Percentiles rank a stretch among this genome's conserved stretches.
Conservation (phyloP, 2,888 invertebrate species). For the Parascotia fuliginaria region DNA sequence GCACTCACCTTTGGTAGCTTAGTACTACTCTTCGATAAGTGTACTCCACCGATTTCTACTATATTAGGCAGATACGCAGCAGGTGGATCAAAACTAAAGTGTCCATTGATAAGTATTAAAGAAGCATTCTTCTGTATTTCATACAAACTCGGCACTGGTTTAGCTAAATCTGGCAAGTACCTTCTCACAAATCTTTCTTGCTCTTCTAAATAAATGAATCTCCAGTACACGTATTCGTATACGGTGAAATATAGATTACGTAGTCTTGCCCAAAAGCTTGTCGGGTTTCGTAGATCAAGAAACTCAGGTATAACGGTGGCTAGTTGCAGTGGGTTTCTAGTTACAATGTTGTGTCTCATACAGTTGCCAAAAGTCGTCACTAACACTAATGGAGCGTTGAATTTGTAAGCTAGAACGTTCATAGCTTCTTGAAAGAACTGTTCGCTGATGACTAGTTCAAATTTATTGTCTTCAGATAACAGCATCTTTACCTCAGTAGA, state of each 20-base stretch:
- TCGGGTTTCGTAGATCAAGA: constrained; percentile 71
- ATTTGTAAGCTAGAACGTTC: constrained; percentile 74
- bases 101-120: constrained; percentile 77
- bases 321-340: constrained; percentile 72
- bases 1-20: constrained; percentile 64
- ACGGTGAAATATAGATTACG: constrained; percentile 75
- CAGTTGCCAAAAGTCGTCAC: constrained; percentile 75
- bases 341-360: constrained; percentile 70
- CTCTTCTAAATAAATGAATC: constrained; percentile 65
- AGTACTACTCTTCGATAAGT: constrained; percentile 65
- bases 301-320: constrained; percentile 71
- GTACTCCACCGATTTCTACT: constrained; percentile 85
- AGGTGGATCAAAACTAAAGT: constrained; percentile 77
- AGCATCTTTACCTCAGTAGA: constrained; percentile 63
- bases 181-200: constrained; percentile 69
- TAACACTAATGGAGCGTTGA: constrained; percentile 69
- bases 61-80: constrained; percentile 83
- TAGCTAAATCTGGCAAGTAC: constrained; percentile 64
- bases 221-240: constrained; percentile 75
- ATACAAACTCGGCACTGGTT: constrained; percentile 69
- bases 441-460: constrained; percentile 79
- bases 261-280: constrained; percentile 81
- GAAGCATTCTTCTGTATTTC: constrained; percentile 73
- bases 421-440: constrained; percentile 80
- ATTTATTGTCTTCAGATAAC: constrained; percentile 62